Percentiles rank a stretch among this genome's conserved stretches.
Evolutionary conservation across 2,797 vertebrate genomes (phyloP).

Genomic region (Xyrichtys novacula): DNA sequence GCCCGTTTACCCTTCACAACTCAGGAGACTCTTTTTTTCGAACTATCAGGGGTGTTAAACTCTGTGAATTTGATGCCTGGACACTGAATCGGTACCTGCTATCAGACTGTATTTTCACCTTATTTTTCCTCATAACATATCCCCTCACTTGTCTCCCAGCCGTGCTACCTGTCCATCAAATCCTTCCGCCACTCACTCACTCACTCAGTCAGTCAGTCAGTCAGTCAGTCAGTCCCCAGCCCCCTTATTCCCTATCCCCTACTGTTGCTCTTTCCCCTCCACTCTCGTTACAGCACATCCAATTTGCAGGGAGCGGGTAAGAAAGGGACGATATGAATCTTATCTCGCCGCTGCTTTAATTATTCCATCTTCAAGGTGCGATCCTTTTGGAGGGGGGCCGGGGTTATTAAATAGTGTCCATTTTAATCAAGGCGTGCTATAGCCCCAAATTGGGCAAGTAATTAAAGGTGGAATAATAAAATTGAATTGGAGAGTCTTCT

Average conservation of each 20-base stretch:
- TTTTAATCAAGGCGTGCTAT: slow-evolving; percentile 82
- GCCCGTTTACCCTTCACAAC: slow-evolving; percentile 71
- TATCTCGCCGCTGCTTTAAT: slow-evolving; percentile 83
- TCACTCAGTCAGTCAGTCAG: too few species aligned
- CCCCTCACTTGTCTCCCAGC: slow-evolving; percentile 22
- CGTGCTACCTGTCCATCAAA: slow-evolving; percentile 57
- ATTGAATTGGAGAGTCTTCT: slow-evolving; percentile 68
- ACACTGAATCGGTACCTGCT: slow-evolving; percentile 8
- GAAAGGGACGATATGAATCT: slow-evolving; percentile 80
- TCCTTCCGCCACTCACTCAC: slow-evolving; percentile 30
- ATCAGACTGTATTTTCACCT: slow-evolving; percentile 1
- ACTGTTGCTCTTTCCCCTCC: slow-evolving; percentile 18
- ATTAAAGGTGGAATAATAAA: slow-evolving; percentile 83
- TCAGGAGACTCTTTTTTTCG: slow-evolving; percentile 4
- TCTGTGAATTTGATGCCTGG: neutral
- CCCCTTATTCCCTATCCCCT: neutral
- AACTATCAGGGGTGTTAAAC: slow-evolving; percentile 15
- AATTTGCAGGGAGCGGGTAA: slow-evolving; percentile 67
- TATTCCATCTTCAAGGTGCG: slow-evolving; percentile 84
- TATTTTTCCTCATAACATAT: neutral
- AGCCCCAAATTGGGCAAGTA: slow-evolving; percentile 79
- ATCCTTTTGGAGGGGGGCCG: slow-evolving; percentile 63
- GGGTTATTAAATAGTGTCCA: slow-evolving; percentile 84
- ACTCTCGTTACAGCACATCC: slow-evolving; percentile 62
- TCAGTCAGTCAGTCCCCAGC: too few species aligned